A percentile compares a stretch with the other conserved stretches of the same genome.
Conservation (phyloP, 2,113 vertebrate species). For the Otis tarda region DNA sequence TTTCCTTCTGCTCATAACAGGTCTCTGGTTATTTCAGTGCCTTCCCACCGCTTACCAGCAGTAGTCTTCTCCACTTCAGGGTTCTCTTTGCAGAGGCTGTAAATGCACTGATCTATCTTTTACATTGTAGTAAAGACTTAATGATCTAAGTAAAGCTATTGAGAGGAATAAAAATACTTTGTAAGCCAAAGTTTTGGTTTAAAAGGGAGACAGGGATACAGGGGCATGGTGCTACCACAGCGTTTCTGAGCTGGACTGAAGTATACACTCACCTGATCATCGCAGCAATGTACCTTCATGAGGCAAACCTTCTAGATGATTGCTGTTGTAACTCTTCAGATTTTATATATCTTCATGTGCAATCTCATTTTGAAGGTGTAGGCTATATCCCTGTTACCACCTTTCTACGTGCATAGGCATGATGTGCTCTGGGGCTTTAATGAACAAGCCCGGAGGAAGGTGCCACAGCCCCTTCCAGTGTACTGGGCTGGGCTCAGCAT, state of each 20-base stretch:
- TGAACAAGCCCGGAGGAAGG: neutral
- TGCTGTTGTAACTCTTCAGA: neutral
- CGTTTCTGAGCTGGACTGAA: neutral
- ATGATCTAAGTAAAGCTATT: neutral
- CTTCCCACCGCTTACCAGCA: neutral
- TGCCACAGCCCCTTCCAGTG: slow-evolving; percentile 6
- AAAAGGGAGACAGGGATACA: neutral
- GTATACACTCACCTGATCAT: neutral
- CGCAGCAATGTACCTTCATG: neutral
- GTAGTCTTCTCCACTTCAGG: neutral
- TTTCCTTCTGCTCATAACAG: neutral
- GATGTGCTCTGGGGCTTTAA: neutral
- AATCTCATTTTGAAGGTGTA: neutral
- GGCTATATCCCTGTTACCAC: neutral
- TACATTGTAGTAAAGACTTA: neutral
- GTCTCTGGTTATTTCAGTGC: neutral
- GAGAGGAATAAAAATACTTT: neutral
- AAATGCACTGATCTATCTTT: neutral
- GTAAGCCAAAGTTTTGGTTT: neutral
- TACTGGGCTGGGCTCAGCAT: slow-evolving; percentile 1
- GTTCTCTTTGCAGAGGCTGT: rapidly evolving
- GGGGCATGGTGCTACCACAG: neutral
- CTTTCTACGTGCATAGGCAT: neutral
- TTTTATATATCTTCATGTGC: neutral
- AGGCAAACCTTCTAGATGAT: neutral